Percentiles rank a stretch among this genome's conserved stretches.
These are phyloP conservation scores for Oedothorax gibbosus DNA, from an alignment of 1,140 invertebrate genomes.

Conservation along the genomic window DNA sequence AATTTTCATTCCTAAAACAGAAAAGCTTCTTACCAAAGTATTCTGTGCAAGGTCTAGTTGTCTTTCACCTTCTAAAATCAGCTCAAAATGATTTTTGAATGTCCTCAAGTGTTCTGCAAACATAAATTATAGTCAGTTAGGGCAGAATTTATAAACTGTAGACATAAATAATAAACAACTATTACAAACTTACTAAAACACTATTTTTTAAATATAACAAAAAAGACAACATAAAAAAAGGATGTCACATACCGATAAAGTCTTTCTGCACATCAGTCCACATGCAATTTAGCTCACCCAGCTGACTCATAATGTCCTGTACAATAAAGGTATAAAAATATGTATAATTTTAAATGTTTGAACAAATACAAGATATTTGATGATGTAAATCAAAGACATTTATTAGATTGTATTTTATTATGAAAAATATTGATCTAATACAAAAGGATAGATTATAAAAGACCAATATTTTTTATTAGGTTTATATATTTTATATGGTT, in stretches of 20 bases:
- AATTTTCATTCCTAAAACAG: not conserved
- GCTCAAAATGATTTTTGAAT: slow-evolving; percentile 71
- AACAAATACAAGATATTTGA: not conserved
- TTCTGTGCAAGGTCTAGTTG: slow-evolving; percentile 70
- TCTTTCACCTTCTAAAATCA: slow-evolving; percentile 72
- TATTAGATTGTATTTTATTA: not conserved
- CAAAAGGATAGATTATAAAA: not conserved
- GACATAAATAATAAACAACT: not conserved
- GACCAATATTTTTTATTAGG: not conserved
- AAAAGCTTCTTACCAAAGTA: slow-evolving; percentile 66
- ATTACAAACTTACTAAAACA: not conserved
- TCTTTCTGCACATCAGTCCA: slow-evolving; percentile 73
- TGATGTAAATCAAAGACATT: not conserved
- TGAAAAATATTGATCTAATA: not conserved
- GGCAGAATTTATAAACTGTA: not conserved
- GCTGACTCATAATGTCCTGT: slow-evolving; percentile 70
- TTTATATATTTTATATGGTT: not conserved
- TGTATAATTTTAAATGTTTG: not conserved
- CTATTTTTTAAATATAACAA: not conserved
- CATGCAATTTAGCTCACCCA: slow-evolving; percentile 71
- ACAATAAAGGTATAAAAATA: slow-evolving; percentile 20
- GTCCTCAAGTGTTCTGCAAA: slow-evolving; percentile 70
- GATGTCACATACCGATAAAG: slow-evolving; percentile 67
- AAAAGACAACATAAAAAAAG: not conserved
- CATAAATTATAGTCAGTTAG: not conserved